Evolutionary conservation across 2,797 vertebrate species (phyloP).

Genomic region (Coranthus polyacanthus): DNA sequence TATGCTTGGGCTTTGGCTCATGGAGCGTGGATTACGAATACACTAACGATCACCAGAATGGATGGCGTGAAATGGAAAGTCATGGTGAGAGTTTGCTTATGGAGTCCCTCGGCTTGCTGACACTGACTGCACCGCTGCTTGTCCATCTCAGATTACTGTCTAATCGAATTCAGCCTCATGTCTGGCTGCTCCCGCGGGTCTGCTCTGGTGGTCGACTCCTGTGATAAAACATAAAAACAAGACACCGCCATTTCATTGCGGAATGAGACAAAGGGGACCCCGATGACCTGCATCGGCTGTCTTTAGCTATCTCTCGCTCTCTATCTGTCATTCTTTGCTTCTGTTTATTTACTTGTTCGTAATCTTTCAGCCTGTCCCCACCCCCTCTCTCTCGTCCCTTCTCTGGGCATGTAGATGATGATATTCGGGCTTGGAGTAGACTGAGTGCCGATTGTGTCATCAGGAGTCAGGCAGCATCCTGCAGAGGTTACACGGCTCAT

Average conservation of each 20-base stretch:
- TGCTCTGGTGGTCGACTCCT: slow-evolving; percentile 70
- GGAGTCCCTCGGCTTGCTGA: slow-evolving; percentile 62
- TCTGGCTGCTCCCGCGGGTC: slow-evolving; percentile 79
- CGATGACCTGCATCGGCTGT: slow-evolving; percentile 61
- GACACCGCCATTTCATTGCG: slow-evolving; percentile 79
- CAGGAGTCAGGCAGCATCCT: slow-evolving; percentile 72
- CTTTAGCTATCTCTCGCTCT: slow-evolving; percentile 38
- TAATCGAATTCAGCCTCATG: slow-evolving; percentile 83
- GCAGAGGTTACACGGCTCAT: slow-evolving; percentile 79
- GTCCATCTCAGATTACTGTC: slow-evolving; percentile 81
- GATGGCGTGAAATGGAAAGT: slow-evolving; percentile 55
- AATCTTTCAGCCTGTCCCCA: slow-evolving; percentile 31
- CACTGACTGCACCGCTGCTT: slow-evolving; percentile 61
- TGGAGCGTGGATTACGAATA: slow-evolving; percentile 26
- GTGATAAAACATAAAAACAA: slow-evolving; percentile 85
- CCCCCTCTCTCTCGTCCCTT: slow-evolving; percentile 6
- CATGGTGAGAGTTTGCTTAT: slow-evolving; percentile 66
- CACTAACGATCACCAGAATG: slow-evolving; percentile 12
- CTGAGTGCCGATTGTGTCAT: slow-evolving; percentile 53
- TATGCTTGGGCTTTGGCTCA: slow-evolving; percentile 22
- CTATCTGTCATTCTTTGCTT: slow-evolving; percentile 29
- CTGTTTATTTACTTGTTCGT: slow-evolving; percentile 65
- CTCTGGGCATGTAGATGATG: slow-evolving; percentile 37
- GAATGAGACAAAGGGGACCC: slow-evolving; percentile 74
- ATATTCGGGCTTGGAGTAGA: slow-evolving; percentile 18